Evolutionary conservation across 2,113 vertebrate genomes (phyloP), one percentile per base, ranked within the genome.

Genomic region (Prinia subflava): DNA sequence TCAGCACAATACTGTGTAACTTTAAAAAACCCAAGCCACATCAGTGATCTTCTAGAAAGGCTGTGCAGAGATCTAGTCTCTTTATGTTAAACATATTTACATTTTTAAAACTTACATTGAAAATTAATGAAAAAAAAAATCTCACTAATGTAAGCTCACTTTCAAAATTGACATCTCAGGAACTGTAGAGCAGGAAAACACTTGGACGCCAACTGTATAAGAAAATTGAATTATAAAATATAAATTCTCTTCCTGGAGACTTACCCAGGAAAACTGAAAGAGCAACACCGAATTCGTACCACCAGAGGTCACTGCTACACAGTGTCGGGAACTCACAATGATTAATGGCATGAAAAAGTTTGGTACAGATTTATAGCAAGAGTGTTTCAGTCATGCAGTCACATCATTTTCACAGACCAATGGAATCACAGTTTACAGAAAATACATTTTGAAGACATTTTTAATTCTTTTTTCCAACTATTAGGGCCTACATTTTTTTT

Each of bases 271-370:
- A 73, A 88, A 69, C 7, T 10, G 64, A 37, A 55, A 59, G 24
- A 82, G 83, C 39, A 71, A 46, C 35, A 93, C 25, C 30, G 42
- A 50, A 62, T 71, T 90, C 79, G 52, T 31, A 87, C 93, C 97
- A 94, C 82, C 89, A 92, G 97, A 94, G 89, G 97, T 93, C 97
- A 88, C 89, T 97, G 85, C 69, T 63, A 52, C 9, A 42, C 94
- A 91, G 73, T 4, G 49, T 69, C 28, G 2, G 59, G 89, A 89
- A 89, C 21, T 55, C 11, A 23, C 37, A 7, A 24, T 5, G 14
- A 47, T 37, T 21, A 39, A 24, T 9, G 62, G 12, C 20, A 49
- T 5, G 9, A 33, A 35, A 42, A 80, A 79, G 60, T 55, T n/a
- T 41, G 47, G 25, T 18, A 13, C 14, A n/a, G 23, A 37, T 46